Percentiles rank a stretch among this genome's conserved stretches.
Conservation (phyloP, 2,888 invertebrate genomes). For the Pherbina coryleti region DNA sequence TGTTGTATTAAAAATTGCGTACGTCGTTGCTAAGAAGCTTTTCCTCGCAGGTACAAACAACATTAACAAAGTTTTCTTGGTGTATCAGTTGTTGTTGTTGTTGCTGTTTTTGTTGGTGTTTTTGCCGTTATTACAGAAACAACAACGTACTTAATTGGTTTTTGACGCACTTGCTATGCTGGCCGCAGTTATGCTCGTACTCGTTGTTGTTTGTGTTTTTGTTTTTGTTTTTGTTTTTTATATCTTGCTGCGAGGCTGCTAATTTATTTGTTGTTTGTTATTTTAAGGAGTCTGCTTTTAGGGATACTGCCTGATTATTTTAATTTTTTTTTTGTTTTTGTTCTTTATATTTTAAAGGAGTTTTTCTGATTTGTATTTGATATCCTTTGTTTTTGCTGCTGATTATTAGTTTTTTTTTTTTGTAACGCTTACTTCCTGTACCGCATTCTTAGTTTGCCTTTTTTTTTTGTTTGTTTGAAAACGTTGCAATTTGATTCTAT, state of each 20-base stretch:
- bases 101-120: not conserved
- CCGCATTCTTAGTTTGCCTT: conserved; percentile 37
- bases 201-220: conserved; percentile 32
- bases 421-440: not conserved
- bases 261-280: not conserved
- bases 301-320: too few species aligned
- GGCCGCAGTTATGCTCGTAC: conserved; percentile 37
- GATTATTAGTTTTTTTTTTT: conserved; percentile 40
- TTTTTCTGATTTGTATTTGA: not conserved
- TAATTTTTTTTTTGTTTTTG: not conserved
- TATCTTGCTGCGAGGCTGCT: conserved; percentile 37
- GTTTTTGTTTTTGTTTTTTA: conserved; percentile 36
- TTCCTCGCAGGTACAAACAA: not conserved
- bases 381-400: conserved; percentile 33
- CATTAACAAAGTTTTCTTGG: not conserved
- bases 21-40: not conserved
- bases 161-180: conserved; percentile 24
- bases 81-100: not conserved
- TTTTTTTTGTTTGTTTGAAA: too few species aligned
- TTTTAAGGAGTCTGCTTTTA: not conserved
- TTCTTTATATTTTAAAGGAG: not conserved
- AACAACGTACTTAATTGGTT: not conserved
- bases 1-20: not conserved
- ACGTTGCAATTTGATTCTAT: not conserved
- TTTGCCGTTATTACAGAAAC: too few species aligned